Evolutionary conservation across 2,888 invertebrate species (phyloP), one percentile per base, ranked within the genome.

Genomic region (Ectemnius continuus): DNA sequence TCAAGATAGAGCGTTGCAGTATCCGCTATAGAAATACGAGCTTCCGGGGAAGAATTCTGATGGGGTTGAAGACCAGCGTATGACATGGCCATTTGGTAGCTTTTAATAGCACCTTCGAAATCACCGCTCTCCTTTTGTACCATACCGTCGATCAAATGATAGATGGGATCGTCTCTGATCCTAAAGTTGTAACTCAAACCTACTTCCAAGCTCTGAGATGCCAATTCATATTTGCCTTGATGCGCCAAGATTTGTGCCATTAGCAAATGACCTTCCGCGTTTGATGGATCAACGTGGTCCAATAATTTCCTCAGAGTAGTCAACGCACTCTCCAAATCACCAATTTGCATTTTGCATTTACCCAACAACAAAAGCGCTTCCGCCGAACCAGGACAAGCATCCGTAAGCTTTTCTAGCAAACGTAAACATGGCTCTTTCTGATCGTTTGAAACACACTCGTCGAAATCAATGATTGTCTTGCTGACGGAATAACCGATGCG

Each of bases 161-260:
- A 99, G 88, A 97, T 92, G 0, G 98, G 97, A 91, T 96, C 96
- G 74, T 98, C 98, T 79, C 98, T 92, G 0, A 99, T 95, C 91
- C 96, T 95, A 88, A 99, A 98, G 91, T 98, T 97, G 87, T 96
- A 96, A 87, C 98, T 98, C 14, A 99, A 92, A 70, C 97, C 97
- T 79, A 96, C 94, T 91, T 99, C 98, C 60, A 99, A 92, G 68
- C 95, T 95, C 89, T 97, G 97, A 13, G 95, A 93, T 0, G 98
- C 98, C 87, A 95, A 93, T 18, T 95, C 93, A 84, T 93, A 96
- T 60, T 93, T 92, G 52, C 93, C 93, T 85, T 94, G 94, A 71
- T 94, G 94, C 5, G 97, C 93, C 80, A 96, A 94, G 66, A 98
- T 96, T 90, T 97, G 95, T 0, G 98, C 97, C 92, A 97, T 93